Conservation (phyloP, 2,888 invertebrate species). For the Temnothorax rugatulus region DNA sequence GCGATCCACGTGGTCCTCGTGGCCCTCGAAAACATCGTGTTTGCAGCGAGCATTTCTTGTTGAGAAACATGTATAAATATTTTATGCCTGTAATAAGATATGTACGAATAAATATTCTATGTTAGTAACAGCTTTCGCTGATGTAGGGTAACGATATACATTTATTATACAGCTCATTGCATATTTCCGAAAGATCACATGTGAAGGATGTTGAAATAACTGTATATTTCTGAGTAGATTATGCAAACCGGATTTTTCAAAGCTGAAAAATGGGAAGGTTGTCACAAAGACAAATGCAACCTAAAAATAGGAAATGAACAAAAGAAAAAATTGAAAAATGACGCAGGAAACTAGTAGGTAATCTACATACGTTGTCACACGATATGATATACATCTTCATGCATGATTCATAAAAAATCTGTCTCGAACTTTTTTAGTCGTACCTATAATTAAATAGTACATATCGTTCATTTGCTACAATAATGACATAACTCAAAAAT, state of each 20-base stretch:
- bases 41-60: neutral
- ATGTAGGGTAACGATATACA: neutral
- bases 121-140: neutral
- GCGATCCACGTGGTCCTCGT: neutral
- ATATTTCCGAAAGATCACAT: neutral
- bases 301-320: neutral
- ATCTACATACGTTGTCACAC: conserved; percentile 6
- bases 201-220: neutral
- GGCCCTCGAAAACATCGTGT: neutral
- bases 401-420: conserved; percentile 9
- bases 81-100: conserved; percentile 1
- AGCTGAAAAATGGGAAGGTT: conserved; percentile 1
- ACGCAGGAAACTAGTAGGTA: neutral
- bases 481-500: too few relatives aligned
- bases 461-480: too few relatives aligned
- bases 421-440: neutral
- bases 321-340: conserved; percentile 33
- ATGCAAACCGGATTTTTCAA: neutral
- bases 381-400: neutral
- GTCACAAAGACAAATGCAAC: conserved; percentile 16
- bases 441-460: neutral
- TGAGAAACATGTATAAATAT: neutral
- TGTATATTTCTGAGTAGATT: neutral
- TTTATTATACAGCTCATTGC: too few relatives aligned
- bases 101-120: neutral